Base-by-base conservation (phyloP, 2,888 invertebrate genomes). In the Tyria jacobaeae region DNA sequence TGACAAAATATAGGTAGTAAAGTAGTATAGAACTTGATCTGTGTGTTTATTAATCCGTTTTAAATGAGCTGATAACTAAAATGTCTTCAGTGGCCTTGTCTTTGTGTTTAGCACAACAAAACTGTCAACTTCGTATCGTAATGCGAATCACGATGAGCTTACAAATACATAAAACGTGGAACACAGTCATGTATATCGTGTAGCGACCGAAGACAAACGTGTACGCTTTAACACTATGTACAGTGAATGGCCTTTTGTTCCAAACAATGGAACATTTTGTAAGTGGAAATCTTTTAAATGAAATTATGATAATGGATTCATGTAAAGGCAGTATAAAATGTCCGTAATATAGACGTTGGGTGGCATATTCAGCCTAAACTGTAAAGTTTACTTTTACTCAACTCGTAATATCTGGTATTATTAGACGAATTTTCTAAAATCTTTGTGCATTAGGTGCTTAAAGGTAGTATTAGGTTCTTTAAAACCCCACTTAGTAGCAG, bases 201-300 rank as follows among this genome's bases (percentile, higher is more conserved):
- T 44, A 21, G 21, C 1, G 34, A 39, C 25, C 50, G 51, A 56
- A 72, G 68, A 77, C 71, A 77, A 68, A 69, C 60, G 69, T 54
- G 49, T 57, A 52, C 52, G n/a, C 66, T 66, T 68, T 62, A 60
- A 69, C 72, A 69, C 65, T 71, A 68, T 66, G 59, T 58, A 58
- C 63, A 73, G 66, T 68, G 70, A 81, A 85, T 80, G 68, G 74
- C 68, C 78, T 81, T 86, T 87, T 87, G 87, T 85, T 76, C 53
- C 49, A 64, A 69, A 87, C 86, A 86, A 86, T 85, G 75, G 76
- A 60, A 21, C 66, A 62, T 73, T 76, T 71, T 71, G 68, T 71
- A 73, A 75, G 62, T 73, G 63, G 63, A 71, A 73, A 69, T 76
- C 64, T 63, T 64, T 60, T 66, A 68, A 68, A 63, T 62, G 39